A percentile compares a stretch with the other conserved stretches of the same genome.
Conservation (phyloP, 2,797 vertebrate genomes). For the Salarias fasciatus region DNA sequence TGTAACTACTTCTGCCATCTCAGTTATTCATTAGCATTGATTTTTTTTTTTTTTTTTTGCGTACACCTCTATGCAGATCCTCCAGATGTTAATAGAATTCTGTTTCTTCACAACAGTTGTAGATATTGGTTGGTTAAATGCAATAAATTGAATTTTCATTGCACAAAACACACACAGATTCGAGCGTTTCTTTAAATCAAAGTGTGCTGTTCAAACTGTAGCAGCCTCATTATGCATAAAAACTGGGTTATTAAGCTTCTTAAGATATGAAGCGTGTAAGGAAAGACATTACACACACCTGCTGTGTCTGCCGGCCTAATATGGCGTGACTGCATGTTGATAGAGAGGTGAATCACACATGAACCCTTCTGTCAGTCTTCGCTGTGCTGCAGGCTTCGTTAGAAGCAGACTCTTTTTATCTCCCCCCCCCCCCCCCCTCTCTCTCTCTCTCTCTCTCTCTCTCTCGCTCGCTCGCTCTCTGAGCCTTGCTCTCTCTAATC, state of each 20-base stretch:
- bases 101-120: too few species aligned
- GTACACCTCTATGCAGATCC: too few species aligned
- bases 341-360: conserved; percentile 48
- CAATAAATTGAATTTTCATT: too few species aligned
- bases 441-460: too few species aligned
- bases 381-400: conserved; percentile 43
- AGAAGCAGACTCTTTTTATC: conserved; percentile 31
- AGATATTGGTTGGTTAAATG: too few species aligned
- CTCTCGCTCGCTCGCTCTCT: conserved; percentile 18
- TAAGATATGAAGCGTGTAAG: background rate
- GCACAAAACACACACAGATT: too few species aligned
- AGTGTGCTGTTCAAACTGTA: background rate
- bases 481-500: conserved; percentile 60
- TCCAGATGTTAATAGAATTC: too few species aligned
- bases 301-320: conserved; percentile 30
- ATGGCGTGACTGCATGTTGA: conserved; percentile 38
- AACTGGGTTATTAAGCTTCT: conserved; percentile 7
- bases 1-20: too few species aligned
- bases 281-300: conserved; percentile 27
- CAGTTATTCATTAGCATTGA: too few species aligned
- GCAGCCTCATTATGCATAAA: conserved; percentile 3
- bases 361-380: conserved; percentile 58
- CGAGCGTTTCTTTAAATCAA: too few species aligned
- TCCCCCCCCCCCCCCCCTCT: too few species aligned
- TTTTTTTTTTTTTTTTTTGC: too few species aligned